Conservation (phyloP, 2,113 vertebrate species). For the Coturnix japonica region DNA sequence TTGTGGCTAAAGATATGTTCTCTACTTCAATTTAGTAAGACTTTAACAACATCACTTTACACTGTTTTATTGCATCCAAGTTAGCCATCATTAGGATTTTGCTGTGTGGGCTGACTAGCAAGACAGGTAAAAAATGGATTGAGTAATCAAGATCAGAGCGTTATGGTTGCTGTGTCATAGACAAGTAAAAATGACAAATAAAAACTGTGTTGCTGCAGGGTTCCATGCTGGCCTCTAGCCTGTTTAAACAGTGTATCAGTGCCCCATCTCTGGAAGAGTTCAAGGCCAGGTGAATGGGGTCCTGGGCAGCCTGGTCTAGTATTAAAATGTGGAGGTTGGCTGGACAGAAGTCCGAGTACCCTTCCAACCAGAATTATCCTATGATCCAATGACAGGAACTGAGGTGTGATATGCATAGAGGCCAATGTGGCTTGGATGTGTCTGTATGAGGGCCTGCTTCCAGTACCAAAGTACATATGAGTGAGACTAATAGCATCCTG, state of each 20-base stretch:
- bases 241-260: background rate
- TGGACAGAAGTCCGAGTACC: too few species aligned
- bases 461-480: too few species aligned
- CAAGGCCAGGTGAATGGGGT: too few species aligned
- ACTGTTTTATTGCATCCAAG: background rate
- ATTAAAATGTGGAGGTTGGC: too few species aligned
- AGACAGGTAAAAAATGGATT: background rate
- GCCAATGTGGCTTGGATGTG: background rate
- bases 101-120: background rate
- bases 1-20: background rate
- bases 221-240: background rate
- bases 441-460: too few species aligned
- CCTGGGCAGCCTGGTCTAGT: too few species aligned
- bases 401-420: background rate
- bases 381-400: too few species aligned
- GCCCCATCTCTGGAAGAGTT: too few species aligned
- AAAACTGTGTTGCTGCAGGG: background rate
- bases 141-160: background rate
- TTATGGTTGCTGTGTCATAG: background rate
- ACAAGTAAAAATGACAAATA: background rate
- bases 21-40: background rate
- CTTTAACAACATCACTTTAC: background rate
- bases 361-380: too few species aligned
- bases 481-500: too few species aligned
- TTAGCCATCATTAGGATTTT: background rate